These are phyloP conservation scores for Protonibea diacanthus DNA, from an alignment of 2,797 vertebrate genomes.

Conservation along the genomic window DNA sequence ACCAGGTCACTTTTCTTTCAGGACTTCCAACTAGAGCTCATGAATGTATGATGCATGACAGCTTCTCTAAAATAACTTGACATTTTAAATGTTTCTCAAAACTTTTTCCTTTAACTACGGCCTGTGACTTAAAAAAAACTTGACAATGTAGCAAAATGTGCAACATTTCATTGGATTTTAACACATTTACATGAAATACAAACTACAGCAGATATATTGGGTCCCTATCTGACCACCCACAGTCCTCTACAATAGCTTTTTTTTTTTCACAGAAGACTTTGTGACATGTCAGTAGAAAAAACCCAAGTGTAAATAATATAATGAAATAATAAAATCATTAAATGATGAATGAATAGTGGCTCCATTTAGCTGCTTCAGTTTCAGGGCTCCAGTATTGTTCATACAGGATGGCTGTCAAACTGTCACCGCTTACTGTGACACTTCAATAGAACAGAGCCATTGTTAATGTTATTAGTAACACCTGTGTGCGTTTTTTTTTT, in stretches of 20 bases:
- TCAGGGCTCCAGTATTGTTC: not conserved
- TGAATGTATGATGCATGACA: constrained; percentile 9
- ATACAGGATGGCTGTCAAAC: constrained; percentile 18
- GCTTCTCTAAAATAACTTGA: not conserved
- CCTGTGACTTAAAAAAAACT: not conserved
- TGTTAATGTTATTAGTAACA: constrained; percentile 17
- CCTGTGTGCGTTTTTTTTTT: not conserved
- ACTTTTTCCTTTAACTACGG: not conserved
- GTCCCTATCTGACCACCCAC: not conserved
- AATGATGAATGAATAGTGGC: constrained; percentile 1
- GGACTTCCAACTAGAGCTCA: constrained; percentile 8
- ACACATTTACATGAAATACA: not conserved
- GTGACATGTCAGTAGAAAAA: not conserved
- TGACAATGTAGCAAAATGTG: not conserved
- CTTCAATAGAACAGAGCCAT: constrained; percentile 7
- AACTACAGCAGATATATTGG: not conserved
- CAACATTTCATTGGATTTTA: not conserved
- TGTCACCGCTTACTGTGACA: constrained; percentile 16
- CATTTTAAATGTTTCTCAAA: not conserved
- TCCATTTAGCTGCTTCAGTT: constrained; percentile 1
- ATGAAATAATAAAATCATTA: not conserved
- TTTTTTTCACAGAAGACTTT: constrained; percentile 5
- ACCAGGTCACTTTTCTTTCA: constrained; percentile 24
- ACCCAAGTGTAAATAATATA: constrained; percentile 6
- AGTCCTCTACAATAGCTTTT: not conserved